Evolutionary conservation across 1,140 invertebrate genomes (phyloP), one percentile per base, ranked within the genome.

Genomic region (Phymorhynchus buccinoides): DNA sequence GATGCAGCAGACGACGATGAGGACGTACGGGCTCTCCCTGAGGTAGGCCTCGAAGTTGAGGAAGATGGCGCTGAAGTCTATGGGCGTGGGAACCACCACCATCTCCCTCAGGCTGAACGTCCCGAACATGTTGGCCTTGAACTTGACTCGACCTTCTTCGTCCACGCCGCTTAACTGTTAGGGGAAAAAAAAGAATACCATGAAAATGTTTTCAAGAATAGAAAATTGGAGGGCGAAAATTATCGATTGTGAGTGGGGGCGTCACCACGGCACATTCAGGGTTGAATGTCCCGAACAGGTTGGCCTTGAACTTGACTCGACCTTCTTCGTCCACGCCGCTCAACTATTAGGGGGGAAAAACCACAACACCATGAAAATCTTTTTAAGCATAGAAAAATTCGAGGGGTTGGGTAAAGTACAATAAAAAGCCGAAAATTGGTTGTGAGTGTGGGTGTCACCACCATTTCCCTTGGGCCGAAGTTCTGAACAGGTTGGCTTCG

Each of bases 31-130:
- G 42, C 85, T 89, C 22, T 89, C 86, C 30, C 37, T 68, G 37
- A 90, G 39, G 48, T 86, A 86, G 6, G 44, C 56, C 0, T 39
- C n/a, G 39, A 90, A 88, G 85, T 90, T 86, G 39, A 81, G 71
- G 84, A 91, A 89, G 22, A 91, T 80, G 42, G 80, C 80, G 14
- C 73, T 80, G 79, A 91, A 91, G 80, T 89, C 83, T 18, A 89
- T 88, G 7, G 48, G 27, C 35, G 80, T 81, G n/a, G 89, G 89
- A 0, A 73, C 35, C 12, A 89, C 82, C 37, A 89, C 16, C 1
- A 86, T 62, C n/a, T 88, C 56, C 32, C 80, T 86, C 4, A 86
- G 77, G 18, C 85, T 78, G 73, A 89, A 89, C 9, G 86, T 80
- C 6, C 89, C 89, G 44, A 89, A 85, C 48, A 89, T 87, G 62